Evolutionary conservation across 2,113 vertebrate species (phyloP), one percentile per base, ranked within the genome.

Genomic region (Ctenodactylus gundi): DNA sequence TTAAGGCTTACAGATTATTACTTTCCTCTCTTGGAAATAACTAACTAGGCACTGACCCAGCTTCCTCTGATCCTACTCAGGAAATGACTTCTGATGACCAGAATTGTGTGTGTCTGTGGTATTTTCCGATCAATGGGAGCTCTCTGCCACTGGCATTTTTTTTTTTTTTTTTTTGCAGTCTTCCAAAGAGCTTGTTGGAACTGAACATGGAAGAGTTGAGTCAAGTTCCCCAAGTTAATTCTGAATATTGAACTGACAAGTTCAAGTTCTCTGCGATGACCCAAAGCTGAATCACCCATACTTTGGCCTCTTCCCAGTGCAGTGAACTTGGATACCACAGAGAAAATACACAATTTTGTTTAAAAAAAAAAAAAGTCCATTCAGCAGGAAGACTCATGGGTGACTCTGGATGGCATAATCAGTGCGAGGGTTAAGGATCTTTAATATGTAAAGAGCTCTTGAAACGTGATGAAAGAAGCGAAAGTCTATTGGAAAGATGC

Each of bases 341-440:
- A 96, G 92, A 81, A 93, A 55, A 57, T 49, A 36, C 23, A 2
- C 20, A 92, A 93, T 36, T 92, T 67, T 12, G 77, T 7, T 75
- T n/a, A n/a, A n/a, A n/a, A n/a, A n/a, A n/a, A n/a, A 68, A 25
- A 85, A 23, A 97, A 94, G 90, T 67, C 65, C 94, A 94, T 91
- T 94, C 81, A 95, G 68, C 76, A 39, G 95, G 82, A 95, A 68
- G 96, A 89, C 87, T 96, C 36, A 8, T 4, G n/a, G 27, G 36
- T 46, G 29, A 41, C 34, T 51, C n/a, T 31, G n/a, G 60, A 36
- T 10, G 58, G 11, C 6, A 76, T 6, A 73, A 46, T 7, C 51
- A 20, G 1, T 14, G 57, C 21, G 49, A 31, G 23, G 27, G 7
- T 39, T 14, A 53, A 46, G 29, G n/a, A 34, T n/a, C 62, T 51